Evolutionary conservation across 92 coral and sea anemone genomes (phyloP), one percentile per base, ranked within the genome.

Genomic region (Palythoa caribaeorum): DNA sequence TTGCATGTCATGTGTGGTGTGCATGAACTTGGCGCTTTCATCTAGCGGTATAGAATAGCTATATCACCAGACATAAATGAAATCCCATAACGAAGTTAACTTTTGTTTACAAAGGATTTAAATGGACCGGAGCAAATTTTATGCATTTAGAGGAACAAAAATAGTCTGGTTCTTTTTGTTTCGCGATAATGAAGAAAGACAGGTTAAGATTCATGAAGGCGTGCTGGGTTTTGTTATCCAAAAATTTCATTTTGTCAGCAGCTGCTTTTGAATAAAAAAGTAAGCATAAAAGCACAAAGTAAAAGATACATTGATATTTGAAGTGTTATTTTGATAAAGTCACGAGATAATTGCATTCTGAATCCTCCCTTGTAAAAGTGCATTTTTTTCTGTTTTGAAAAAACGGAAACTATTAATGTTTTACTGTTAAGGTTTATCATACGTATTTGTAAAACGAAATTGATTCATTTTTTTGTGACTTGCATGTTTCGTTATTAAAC

Each of bases 211-310:
- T 81, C 44, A 16, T 11, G 54, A 35, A 81, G 44, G 76, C 74
- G 14, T 66, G 76, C 40, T 48, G 75, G 19, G 76, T n/a, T 66
- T 81, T 81, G 19, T 81, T 81, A 17, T 36, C 3, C 39, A 20
- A 1, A 21, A 5, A 19, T 28, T 6, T 66, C 15, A 35, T 65
- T 81, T 28, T 20, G 86, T 40, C 21, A n/a, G 72, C 74, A 40
- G 86, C 76, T 81, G 86, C 53, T n/a, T 44, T 81, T 7, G 62
- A 14, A 38, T 7, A 60, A 39, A 79, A 79, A 20, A 36, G 15
- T 38, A 78, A 9, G 13, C 14, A 14, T 9, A 20, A 12, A 38
- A 51, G 40, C 66, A 17, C 11, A 65, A 28, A 68, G 40, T 15
- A 63, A 12, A 66, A 65, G 21, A 65, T 65, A 40, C 9, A 3